Conservation (phyloP, 2,888 invertebrate species). For the Lochmaea capreae region DNA sequence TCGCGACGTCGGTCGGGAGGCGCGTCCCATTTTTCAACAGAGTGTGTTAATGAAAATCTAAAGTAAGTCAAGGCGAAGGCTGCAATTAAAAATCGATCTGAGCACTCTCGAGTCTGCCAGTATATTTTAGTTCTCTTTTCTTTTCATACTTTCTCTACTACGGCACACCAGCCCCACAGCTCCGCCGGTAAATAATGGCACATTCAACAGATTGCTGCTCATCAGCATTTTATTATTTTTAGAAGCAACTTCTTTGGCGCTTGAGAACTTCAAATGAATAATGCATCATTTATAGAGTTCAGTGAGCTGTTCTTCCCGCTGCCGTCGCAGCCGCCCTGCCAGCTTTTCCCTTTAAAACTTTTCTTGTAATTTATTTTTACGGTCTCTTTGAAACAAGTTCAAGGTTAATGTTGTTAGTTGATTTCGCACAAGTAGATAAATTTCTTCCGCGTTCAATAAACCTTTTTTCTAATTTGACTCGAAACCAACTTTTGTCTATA, state of each 20-base stretch:
- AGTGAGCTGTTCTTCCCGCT: slow-evolving; percentile 47
- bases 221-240: slow-evolving; percentile 66
- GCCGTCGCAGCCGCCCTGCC: not conserved
- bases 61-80: slow-evolving; percentile 68
- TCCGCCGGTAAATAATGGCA: slow-evolving; percentile 62
- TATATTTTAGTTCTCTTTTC: slow-evolving; percentile 47
- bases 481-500: too few relatives aligned
- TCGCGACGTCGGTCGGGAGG: slow-evolving; percentile 47
- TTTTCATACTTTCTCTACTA: slow-evolving; percentile 47
- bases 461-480: not conserved
- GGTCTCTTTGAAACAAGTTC: slow-evolving; percentile 50
- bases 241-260: slow-evolving; percentile 58
- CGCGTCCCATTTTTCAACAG: slow-evolving; percentile 56
- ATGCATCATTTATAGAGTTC: slow-evolving; percentile 60
- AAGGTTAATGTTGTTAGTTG: slow-evolving; percentile 45
- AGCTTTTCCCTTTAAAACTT: slow-evolving; percentile 51
- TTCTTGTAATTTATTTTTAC: slow-evolving; percentile 55
- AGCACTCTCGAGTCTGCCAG: slow-evolving; percentile 54
- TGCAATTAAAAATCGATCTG: slow-evolving; percentile 68
- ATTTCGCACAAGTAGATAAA: not conserved
- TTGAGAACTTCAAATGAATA: slow-evolving; percentile 59
- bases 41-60: slow-evolving; percentile 65
- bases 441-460: not conserved
- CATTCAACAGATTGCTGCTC: slow-evolving; percentile 67
- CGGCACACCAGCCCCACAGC: slow-evolving; percentile 39